These are phyloP conservation scores for Varanus salvator DNA, from an alignment of 2,113 vertebrate species.

Conservation along the genomic window DNA sequence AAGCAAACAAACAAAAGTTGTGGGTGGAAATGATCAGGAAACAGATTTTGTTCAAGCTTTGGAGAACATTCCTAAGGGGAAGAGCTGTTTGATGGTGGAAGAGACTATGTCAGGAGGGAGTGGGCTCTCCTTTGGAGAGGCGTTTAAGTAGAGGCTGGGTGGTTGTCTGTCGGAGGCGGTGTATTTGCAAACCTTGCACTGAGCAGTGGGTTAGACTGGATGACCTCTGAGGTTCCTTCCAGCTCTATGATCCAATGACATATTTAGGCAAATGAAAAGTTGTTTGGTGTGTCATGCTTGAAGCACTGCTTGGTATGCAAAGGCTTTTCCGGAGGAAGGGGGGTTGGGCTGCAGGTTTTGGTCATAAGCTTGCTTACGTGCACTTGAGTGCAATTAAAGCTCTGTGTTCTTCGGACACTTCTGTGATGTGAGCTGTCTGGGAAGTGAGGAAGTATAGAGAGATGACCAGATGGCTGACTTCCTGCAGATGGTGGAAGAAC, in stretches of 20 bases:
- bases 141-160: too few species aligned
- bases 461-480: background rate
- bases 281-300: background rate
- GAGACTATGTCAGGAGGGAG: background rate
- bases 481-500: constrained; percentile 19
- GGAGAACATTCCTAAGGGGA: background rate
- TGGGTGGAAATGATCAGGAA: background rate
- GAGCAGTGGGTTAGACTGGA: background rate
- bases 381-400: background rate
- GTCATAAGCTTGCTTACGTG: background rate
- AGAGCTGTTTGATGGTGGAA: background rate
- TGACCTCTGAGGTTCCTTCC: background rate
- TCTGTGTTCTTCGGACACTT: constrained; percentile 19
- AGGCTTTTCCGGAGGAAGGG: background rate
- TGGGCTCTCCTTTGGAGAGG: too few species aligned
- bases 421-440: background rate
- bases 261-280: background rate
- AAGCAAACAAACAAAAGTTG: background rate
- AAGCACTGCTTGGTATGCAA: background rate
- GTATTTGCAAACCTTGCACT: background rate
- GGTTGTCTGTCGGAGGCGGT: too few species aligned
- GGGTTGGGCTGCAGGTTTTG: background rate
- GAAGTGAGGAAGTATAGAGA: constrained; percentile 57
- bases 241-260: background rate
- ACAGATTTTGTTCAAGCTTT: background rate